Conservation (phyloP, 92 coral and sea anemone species). For the Epizoanthus rinbou region DNA sequence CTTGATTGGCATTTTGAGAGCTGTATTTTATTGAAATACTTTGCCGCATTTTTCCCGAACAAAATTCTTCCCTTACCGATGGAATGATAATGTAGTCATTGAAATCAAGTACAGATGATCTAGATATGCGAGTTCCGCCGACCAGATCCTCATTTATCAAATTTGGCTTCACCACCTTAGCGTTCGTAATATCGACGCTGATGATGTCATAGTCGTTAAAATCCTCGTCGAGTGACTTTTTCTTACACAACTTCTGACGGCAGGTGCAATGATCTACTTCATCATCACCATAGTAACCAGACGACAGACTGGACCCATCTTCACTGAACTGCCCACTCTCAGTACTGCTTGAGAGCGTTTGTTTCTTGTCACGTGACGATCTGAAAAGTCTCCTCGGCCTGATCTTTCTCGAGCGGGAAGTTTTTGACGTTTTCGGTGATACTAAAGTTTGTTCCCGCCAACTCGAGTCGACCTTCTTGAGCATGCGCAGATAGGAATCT, state of each 20-base stretch:
- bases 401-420: conserved; percentile 9
- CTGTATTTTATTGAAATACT: conserved; percentile 39
- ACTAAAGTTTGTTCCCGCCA: conserved; percentile 65
- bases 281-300: conserved; percentile 96
- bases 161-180: neutral
- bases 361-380: conserved; percentile 48
- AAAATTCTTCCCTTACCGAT: conserved; percentile 77
- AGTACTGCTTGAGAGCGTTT: conserved; percentile 52
- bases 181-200: conserved; percentile 62
- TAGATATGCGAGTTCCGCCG: neutral
- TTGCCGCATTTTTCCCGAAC: conserved; percentile 61
- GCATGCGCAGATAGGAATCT: conserved; percentile 82
- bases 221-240: conserved; percentile 42
- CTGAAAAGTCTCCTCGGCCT: conserved; percentile 43
- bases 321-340: conserved; percentile 83
- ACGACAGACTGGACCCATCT: conserved; percentile 61
- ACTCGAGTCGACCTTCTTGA: conserved; percentile 80
- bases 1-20: neutral
- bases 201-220: conserved; percentile 76
- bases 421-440: conserved; percentile 30
- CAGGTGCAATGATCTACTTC: conserved; percentile 80
- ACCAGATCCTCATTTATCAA: neutral
- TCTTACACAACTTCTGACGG: conserved; percentile 46
- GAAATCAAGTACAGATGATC: conserved; percentile 41
- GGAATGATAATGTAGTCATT: conserved; percentile 84